Base-by-base conservation (phyloP, 2,797 vertebrate genomes). In the Hypotaenidia okinawae region DNA sequence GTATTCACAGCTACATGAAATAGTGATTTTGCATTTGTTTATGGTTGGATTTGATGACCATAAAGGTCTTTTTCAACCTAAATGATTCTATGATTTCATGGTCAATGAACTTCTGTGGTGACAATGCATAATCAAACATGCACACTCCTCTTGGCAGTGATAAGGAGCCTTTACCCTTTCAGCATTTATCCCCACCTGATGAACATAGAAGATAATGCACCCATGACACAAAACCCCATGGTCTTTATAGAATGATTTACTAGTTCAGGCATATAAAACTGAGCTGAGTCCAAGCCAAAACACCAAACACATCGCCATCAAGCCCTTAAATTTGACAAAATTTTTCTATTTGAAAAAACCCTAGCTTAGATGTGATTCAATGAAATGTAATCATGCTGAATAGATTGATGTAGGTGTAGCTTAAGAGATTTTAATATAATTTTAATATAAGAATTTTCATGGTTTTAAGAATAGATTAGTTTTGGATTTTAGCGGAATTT, bases 231-330 rank as follows among this genome's bases (percentile, higher is more conserved):
- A 18, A 70, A 13, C 3, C 0, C 2, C 33, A n/a, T 13, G 55
- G 7, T 49, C 8, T 61, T 81, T 45, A 52, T 0, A n/a, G 22
- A 75, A 39, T 25, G 30, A 68, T 6, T 13, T 76, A 28, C 13
- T 69, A 28, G 8, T 59, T 84, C 32, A 57, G 32, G 11, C 13
- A 16, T 8, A 3, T 67, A 73, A 90, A 90, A 69, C 4, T 18
- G 22, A 78, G 16, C 23, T 22, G 22, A 76, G 18, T 39, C 27
- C 55, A 30, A 82, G 11, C 3, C 28, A 64, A 84, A 90, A 30
- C 33, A 0, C 14, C 81, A 54, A 63, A 75, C 1, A 1, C 15
- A 61, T 11, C 6, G 0, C 28, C 27, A 69, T 22, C 41, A 75
- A 82, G 18, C 2, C 13, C 21, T 54, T 84, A 39, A 35, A 82